Base-by-base conservation (phyloP, 2,797 vertebrate genomes). In the Pogonophryne albipinna region DNA sequence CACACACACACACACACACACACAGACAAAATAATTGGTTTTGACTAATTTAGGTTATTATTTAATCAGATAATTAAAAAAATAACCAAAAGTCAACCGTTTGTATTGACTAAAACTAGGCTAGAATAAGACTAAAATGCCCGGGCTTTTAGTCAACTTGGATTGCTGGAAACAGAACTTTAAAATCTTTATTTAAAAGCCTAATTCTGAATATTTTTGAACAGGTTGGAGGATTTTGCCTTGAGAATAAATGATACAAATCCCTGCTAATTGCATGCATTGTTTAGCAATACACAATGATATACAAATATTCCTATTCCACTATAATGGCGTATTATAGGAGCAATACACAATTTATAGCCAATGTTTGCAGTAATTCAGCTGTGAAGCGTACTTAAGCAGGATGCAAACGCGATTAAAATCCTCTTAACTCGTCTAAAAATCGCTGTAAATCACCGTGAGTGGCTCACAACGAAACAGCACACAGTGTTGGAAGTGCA, bases 401-500 rank as follows among this genome's bases (percentile, higher is more conserved):
- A 16, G 75, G 66, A 79, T 34, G 59, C 83, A 83, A 91, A 92
- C 61, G 9, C 10, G 57, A 89, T 91, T 87, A 83, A 82, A 86
- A 85, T 61, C 78, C 76, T 66, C 86, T 64, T 41, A 79, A 74
- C 71, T 79, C 61, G 13, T 64, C 79, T 58, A 6, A 81, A 34
- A 80, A 85, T 89, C 74, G 58, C 67, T 13, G 76, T 49, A 76
- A 91, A 85, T 87, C 87, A 60, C 76, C n/a, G 10, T 16, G 52
- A 89, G 80, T 69, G 52, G 70, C 79, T 83, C 31, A 71, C 56
- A 63, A 85, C 42, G 4, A 79, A 79, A 34, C 34, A 8, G 6
- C 46, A 79, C 45, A 52, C 61, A 7, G 71, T 10, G 72, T 11
- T 46, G 75, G 78, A 87, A 92, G 81, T 68, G 70, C 75, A 89